These are phyloP conservation scores for Mythimna loreyi DNA, from an alignment of 2,888 invertebrate species.

Conservation along the genomic window DNA sequence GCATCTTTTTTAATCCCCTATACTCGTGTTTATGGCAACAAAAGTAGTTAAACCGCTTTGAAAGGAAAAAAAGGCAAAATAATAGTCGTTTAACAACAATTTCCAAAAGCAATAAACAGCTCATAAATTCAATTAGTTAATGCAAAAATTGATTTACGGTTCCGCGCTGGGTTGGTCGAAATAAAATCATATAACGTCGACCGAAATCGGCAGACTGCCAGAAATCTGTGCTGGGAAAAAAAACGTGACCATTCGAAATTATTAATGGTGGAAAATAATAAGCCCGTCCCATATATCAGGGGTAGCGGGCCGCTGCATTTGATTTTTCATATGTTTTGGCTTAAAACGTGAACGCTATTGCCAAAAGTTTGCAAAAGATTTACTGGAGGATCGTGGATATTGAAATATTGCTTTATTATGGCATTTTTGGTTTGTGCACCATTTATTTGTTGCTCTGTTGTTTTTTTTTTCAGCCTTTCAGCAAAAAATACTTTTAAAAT, in stretches of 20 bases:
- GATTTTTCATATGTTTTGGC: constrained; percentile 87
- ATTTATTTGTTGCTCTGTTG: constrained; percentile 39
- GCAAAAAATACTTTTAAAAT: background rate
- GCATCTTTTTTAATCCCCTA: background rate
- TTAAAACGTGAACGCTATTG: constrained; percentile 75
- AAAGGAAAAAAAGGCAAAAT: constrained; percentile 69
- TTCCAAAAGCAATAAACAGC: constrained; percentile 87
- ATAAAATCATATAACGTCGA: constrained; percentile 81
- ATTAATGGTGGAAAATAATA: constrained; percentile 89
- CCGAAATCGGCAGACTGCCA: constrained; percentile 83
- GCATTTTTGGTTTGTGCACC: constrained; percentile 52
- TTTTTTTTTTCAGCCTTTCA: constrained; percentile 23
- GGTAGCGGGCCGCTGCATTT: constrained; percentile 76
- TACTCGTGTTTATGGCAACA: background rate
- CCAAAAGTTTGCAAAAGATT: constrained; percentile 79
- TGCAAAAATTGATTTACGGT: constrained; percentile 88
- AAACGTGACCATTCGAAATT: constrained; percentile 82
- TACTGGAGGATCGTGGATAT: constrained; percentile 70
- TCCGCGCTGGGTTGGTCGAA: constrained; percentile 75
- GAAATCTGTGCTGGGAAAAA: constrained; percentile 74
- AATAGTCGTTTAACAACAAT: constrained; percentile 86
- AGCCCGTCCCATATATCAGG: constrained; percentile 82
- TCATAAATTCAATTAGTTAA: constrained; percentile 89
- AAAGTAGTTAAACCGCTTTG: constrained; percentile 41
- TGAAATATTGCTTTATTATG: constrained; percentile 71